Evolutionary conservation across 2,888 invertebrate genomes (phyloP).

Genomic region (Lottia gigantea): DNA sequence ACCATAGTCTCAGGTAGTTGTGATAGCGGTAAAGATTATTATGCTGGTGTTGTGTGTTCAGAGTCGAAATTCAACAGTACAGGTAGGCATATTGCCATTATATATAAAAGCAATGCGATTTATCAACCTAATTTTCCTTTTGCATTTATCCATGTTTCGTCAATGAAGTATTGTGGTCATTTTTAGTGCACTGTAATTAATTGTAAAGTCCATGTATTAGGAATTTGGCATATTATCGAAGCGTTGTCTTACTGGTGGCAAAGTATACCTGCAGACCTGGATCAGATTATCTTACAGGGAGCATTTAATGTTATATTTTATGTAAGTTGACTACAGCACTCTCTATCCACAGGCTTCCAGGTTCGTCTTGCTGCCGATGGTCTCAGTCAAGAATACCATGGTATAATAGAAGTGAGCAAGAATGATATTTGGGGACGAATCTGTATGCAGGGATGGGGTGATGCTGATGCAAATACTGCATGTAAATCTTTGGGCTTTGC

Average conservation of each 20-base stretch:
- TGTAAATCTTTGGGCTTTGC: conserved; percentile 47
- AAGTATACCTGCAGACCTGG: neutral
- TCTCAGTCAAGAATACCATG: conserved; percentile 43
- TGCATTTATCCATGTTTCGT: too few species aligned
- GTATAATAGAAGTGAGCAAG: conserved; percentile 76
- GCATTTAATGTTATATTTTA: too few species aligned
- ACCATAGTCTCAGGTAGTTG: conserved; percentile 36
- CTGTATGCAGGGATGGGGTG: conserved; percentile 80
- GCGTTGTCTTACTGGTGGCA: too few species aligned
- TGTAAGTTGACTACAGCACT: neutral
- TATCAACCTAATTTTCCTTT: neutral
- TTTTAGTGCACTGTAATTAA: too few species aligned
- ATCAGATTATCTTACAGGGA: too few species aligned
- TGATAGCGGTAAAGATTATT: conserved; percentile 29
- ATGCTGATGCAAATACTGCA: conserved; percentile 76
- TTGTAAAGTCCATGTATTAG: too few species aligned
- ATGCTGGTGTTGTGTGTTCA: conserved; percentile 51
- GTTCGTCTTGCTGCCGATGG: conserved; percentile 42
- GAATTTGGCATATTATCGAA: too few species aligned
- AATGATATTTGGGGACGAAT: conserved; percentile 78
- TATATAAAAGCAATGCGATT: neutral
- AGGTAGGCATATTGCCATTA: conserved; percentile 26
- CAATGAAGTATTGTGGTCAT: too few species aligned
- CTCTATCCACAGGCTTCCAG: conserved; percentile 34
- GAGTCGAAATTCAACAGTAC: conserved; percentile 37